These are phyloP conservation scores for Terebella lapidaria DNA, from an alignment of 2,888 invertebrate species.

Conservation along the genomic window DNA sequence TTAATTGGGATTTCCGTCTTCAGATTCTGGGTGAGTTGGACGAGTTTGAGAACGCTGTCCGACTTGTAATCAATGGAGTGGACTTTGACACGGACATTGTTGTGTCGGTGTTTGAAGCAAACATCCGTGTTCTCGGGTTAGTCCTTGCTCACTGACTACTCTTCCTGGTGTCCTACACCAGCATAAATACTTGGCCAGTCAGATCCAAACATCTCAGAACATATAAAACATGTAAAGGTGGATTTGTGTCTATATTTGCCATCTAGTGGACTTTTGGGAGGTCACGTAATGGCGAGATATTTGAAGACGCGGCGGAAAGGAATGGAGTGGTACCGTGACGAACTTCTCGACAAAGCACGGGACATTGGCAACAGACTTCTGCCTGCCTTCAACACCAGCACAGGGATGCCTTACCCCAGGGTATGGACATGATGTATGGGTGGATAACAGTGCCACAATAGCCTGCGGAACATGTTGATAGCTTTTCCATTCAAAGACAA, in stretches of 20 bases:
- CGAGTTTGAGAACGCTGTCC: conserved; percentile 88
- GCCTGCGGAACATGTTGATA: too few species aligned
- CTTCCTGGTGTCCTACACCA: too few species aligned
- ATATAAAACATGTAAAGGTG: not conserved
- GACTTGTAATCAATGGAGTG: conserved; percentile 78
- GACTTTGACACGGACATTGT: conserved; percentile 89
- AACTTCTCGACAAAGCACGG: conserved; percentile 82
- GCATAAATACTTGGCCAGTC: too few species aligned
- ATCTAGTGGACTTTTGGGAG: conserved; percentile 79
- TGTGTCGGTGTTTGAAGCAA: conserved; percentile 97
- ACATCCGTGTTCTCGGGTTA: conserved; percentile 94
- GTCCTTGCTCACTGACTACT: conserved; percentile 34
- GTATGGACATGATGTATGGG: too few species aligned
- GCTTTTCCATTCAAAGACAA: too few species aligned
- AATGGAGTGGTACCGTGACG: conserved; percentile 63
- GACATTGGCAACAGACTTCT: conserved; percentile 86
- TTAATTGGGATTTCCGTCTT: too few species aligned
- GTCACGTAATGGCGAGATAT: conserved; percentile 81
- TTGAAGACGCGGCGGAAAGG: conserved; percentile 65
- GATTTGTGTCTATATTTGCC: not conserved
- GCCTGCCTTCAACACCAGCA: conserved; percentile 97
- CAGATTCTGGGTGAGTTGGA: conserved; percentile 81
- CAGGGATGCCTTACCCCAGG: conserved; percentile 93
- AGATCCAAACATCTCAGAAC: not conserved
- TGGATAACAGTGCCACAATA: too few species aligned